phyloP scores from a whole-genome alignment of 2,888 invertebrate genomes.

The Euproctis similis region DNA sequence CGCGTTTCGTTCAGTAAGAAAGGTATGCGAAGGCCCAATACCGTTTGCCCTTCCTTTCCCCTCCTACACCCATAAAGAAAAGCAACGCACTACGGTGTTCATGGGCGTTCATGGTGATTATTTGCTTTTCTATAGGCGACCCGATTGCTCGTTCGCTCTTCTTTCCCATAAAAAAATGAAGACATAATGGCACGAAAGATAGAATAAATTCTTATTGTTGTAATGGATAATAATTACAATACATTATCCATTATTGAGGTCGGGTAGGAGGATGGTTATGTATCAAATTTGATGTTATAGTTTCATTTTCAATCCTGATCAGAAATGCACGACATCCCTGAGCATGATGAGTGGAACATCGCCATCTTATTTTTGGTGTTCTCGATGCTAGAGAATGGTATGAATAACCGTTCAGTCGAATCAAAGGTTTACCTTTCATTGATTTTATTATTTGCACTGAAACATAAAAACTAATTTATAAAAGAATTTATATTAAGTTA shows the following conservation, averaged over 20 bases:
- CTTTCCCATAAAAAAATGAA: too few species aligned
- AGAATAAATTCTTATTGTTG: neutral
- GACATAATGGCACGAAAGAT: neutral
- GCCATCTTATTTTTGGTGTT: slow-evolving; percentile 14
- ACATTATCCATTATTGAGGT: too few species aligned
- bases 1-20: too few species aligned
- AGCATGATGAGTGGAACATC: slow-evolving; percentile 23
- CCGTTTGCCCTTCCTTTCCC: too few species aligned
- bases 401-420: slow-evolving; percentile 16
- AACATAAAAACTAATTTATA: slow-evolving; percentile 1
- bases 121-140: too few species aligned
- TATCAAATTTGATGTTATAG: slow-evolving; percentile 1
- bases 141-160: too few species aligned
- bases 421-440: slow-evolving; percentile 17
- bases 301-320: slow-evolving; percentile 5
- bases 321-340: slow-evolving; percentile 14
- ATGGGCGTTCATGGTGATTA: too few species aligned
- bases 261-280: slow-evolving; percentile 2
- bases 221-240: neutral
- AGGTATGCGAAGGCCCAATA: too few species aligned
- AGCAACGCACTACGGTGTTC: too few species aligned
- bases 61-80: too few species aligned
- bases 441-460: slow-evolving; percentile 10
- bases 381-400: slow-evolving; percentile 1
- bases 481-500: too few species aligned